These are phyloP conservation scores for Achlya flavicornis DNA, from an alignment of 2,888 invertebrate genomes.

Conservation along the genomic window DNA sequence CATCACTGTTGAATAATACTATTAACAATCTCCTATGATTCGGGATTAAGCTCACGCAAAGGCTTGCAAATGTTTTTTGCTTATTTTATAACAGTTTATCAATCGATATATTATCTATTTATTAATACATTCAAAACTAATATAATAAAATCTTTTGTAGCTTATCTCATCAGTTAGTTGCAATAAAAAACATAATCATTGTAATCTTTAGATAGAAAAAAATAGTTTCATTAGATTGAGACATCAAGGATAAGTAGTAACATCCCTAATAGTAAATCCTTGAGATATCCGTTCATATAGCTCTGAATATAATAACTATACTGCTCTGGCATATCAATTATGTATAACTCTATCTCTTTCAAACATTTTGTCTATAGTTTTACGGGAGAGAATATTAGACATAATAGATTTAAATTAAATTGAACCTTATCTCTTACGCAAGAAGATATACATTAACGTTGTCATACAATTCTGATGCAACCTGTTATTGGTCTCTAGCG, in stretches of 20 bases:
- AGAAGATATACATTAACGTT: neutral
- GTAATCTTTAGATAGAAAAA: neutral
- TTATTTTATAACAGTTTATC: neutral
- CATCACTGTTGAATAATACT: neutral
- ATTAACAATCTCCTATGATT: neutral
- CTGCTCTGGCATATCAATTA: neutral
- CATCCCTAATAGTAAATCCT: neutral
- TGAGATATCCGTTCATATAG: neutral
- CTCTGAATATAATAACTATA: neutral
- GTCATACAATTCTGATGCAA: neutral
- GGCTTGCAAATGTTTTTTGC: neutral
- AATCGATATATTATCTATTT: neutral
- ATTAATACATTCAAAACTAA: neutral
- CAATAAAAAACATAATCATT: neutral
- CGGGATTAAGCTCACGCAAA: neutral
- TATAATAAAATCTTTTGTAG: neutral
- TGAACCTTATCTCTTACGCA: neutral
- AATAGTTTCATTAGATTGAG: neutral
- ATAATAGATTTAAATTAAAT: neutral
- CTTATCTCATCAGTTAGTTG: neutral
- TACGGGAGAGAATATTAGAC: neutral
- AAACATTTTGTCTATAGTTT: neutral
- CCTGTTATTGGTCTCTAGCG: neutral
- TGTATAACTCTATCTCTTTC: neutral
- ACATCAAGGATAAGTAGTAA: neutral